phyloP scores from a whole-genome alignment of 92 coral and sea anemone genomes.

The Phenganax subtilis region DNA sequence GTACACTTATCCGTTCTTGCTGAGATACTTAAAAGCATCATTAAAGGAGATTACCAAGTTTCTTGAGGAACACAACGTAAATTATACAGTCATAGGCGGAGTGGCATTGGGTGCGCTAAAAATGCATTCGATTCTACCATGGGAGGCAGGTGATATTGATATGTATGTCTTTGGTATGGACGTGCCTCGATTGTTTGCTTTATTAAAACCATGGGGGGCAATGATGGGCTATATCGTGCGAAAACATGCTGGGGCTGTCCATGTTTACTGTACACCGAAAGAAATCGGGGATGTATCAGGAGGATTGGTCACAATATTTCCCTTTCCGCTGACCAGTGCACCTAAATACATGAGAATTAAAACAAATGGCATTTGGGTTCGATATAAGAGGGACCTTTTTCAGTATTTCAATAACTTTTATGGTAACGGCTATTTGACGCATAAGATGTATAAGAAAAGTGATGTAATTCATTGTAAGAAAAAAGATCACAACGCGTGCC shows the following conservation, averaged over 20 bases:
- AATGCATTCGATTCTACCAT: constrained; percentile 43
- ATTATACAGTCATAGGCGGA: constrained; percentile 30
- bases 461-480: constrained; percentile 21
- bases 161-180: constrained; percentile 14
- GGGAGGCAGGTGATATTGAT: constrained; percentile 57
- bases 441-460: constrained; percentile 20
- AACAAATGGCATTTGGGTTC: constrained; percentile 43
- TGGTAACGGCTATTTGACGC: constrained; percentile 30
- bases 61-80: constrained; percentile 28
- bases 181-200: neutral
- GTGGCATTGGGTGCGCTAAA: constrained; percentile 47
- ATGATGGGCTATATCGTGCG: neutral
- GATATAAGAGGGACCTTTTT: constrained; percentile 30
- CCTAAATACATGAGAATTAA: constrained; percentile 39
- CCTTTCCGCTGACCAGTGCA: neutral
- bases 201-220: neutral
- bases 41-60: neutral
- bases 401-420: neutral
- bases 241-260: constrained; percentile 16
- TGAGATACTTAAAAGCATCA: neutral
- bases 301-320: constrained; percentile 31
- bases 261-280: constrained; percentile 31
- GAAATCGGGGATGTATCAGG: constrained; percentile 29
- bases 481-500: constrained; percentile 45
- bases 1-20: constrained; percentile 49